A percentile compares a stretch with the other conserved stretches of the same genome.
phyloP scores from a whole-genome alignment of 1,140 invertebrate genomes.

The Drosophila nigromelanica region DNA sequence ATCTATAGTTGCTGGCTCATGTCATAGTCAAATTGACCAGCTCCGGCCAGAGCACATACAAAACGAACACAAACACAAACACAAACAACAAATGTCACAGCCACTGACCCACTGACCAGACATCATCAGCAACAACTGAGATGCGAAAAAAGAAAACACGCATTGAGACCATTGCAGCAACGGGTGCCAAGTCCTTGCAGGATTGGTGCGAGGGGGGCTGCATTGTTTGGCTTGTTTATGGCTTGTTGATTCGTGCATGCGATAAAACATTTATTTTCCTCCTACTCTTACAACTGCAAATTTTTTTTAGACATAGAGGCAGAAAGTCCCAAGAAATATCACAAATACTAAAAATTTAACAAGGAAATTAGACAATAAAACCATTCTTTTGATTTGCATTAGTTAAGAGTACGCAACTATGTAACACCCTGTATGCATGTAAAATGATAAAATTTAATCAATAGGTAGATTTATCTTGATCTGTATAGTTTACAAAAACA shows the following conservation, averaged over 20 bases:
- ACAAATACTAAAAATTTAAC: not conserved
- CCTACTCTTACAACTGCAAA: conserved; percentile 39
- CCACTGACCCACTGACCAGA: conserved; percentile 43
- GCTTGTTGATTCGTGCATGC: conserved; percentile 67
- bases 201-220: conserved; percentile 4
- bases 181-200: conserved; percentile 42
- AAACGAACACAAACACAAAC: conserved; percentile 37
- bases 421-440: no score
- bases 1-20: conserved; percentile 45
- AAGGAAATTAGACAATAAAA: no score
- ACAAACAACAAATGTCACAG: conserved; percentile 59
- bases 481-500: no score
- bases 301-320: conserved; percentile 5
- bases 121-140: conserved; percentile 19
- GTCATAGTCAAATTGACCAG: conserved; percentile 78
- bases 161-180: conserved; percentile 32
- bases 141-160: conserved; percentile 28
- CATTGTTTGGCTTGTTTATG: conserved; percentile 64
- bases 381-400: no score
- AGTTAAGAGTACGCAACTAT: no score
- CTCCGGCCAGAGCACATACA: conserved; percentile 33
- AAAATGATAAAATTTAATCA: no score
- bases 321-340: no score
- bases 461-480: no score
- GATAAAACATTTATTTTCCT: conserved; percentile 62